These are phyloP conservation scores for Chiloscyllium plagiosum DNA, from an alignment of 2,113 vertebrate species.

Conservation along the genomic window DNA sequence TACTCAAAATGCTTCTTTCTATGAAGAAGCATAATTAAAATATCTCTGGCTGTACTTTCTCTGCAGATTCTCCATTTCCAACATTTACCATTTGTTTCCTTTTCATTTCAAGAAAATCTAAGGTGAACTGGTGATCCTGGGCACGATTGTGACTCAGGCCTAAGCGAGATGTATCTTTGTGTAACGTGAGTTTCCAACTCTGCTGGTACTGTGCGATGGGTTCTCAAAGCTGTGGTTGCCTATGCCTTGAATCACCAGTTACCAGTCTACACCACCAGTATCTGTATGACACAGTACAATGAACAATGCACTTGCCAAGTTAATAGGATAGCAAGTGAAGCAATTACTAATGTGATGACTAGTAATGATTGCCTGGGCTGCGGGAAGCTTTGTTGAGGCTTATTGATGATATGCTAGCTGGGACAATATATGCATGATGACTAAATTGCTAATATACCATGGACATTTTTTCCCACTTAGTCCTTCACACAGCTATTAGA, in stretches of 20 bases:
- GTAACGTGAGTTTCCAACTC: not conserved
- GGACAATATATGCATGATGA: conserved; percentile 25
- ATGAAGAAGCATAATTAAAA: not conserved
- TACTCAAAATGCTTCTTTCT: not conserved
- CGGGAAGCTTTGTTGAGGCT: not conserved
- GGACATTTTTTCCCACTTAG: not conserved
- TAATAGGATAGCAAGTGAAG: conserved; percentile 35
- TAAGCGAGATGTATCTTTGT: not conserved
- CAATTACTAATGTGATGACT: conserved; percentile 37
- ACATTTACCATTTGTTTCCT: not conserved
- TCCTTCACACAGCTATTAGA: not conserved
- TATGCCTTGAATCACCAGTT: not conserved
- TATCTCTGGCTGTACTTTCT: not conserved
- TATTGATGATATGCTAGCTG: conserved; percentile 24
- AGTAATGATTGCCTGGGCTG: conserved; percentile 28
- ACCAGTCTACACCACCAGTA: not conserved
- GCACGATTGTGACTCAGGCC: not conserved
- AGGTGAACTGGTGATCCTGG: not conserved
- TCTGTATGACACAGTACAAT: conserved; percentile 24
- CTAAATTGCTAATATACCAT: not conserved
- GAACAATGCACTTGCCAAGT: conserved; percentile 31
- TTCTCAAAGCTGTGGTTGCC: not conserved
- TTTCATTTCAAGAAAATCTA: not conserved
- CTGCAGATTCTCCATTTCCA: not conserved
- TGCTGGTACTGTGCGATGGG: not conserved